Evolutionary conservation across 2,888 invertebrate genomes (phyloP).

Genomic region (Idaea straminata): DNA sequence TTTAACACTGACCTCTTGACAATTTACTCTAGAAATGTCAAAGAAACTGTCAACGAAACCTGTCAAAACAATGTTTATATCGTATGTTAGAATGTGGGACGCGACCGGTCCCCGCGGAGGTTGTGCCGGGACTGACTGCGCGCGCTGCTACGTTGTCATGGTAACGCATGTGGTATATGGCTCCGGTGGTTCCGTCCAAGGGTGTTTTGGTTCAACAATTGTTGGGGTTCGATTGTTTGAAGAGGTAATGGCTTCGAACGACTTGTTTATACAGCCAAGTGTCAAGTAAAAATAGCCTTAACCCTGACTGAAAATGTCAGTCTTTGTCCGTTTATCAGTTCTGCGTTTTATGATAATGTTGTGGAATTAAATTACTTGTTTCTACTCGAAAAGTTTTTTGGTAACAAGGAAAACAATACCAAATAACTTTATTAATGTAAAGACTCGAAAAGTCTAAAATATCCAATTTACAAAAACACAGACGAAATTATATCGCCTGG

Average conservation of each 20-base stretch:
- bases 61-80: conserved; percentile 39
- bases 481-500: neutral
- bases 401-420: no score
- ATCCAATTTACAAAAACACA: neutral
- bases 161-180: conserved; percentile 33
- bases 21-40: conserved; percentile 11
- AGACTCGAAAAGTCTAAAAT: neutral
- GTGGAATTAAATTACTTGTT: no score
- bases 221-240: conserved; percentile 4
- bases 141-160: conserved; percentile 68
- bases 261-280: no score
- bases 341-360: no score
- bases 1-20: conserved; percentile 21
- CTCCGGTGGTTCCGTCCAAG: conserved; percentile 17
- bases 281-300: no score
- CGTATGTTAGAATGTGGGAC: conserved; percentile 32
- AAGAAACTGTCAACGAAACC: conserved; percentile 6
- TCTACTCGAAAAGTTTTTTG: no score
- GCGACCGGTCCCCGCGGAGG: conserved; percentile 50
- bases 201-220: conserved; percentile 15
- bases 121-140: conserved; percentile 65
- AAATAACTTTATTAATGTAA: neutral
- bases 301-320: no score
- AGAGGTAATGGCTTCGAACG: neutral
- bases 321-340: no score